phyloP scores from a whole-genome alignment of 1,140 invertebrate species.

The Diploscapter pachys region DNA sequence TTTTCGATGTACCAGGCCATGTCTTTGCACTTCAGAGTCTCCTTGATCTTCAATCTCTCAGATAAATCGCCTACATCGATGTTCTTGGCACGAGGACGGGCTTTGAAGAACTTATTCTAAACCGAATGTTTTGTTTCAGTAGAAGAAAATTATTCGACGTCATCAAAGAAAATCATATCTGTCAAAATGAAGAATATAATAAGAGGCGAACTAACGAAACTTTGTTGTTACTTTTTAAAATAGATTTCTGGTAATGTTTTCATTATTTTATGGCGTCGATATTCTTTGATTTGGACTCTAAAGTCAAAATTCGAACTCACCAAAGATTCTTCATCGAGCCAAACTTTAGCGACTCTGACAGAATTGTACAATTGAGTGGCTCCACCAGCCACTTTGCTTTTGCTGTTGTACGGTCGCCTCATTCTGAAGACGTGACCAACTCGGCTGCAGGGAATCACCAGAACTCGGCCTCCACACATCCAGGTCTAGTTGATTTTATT shows the following conservation, averaged over 20 bases:
- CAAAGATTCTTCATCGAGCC: constrained; percentile 64
- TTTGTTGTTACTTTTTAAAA: background rate
- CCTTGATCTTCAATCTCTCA: constrained; percentile 71
- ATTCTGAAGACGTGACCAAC: constrained; percentile 42
- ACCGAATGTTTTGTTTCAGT: background rate
- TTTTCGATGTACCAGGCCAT: constrained; percentile 80
- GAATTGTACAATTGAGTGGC: constrained; percentile 40
- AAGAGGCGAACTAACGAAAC: constrained; percentile 29
- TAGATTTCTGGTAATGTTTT: too few relatives aligned
- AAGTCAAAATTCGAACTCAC: constrained; percentile 8
- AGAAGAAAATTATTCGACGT: background rate
- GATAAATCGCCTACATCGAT: constrained; percentile 39
- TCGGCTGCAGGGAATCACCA: constrained; percentile 51
- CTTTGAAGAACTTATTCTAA: constrained; percentile 33
- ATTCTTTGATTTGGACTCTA: too few relatives aligned
- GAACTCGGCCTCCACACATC: constrained; percentile 57
- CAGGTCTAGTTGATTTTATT: constrained; percentile 39
- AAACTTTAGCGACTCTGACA: constrained; percentile 35
- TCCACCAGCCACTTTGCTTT: constrained; percentile 16
- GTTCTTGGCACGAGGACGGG: constrained; percentile 30
- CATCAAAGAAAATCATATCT: background rate
- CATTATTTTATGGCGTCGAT: too few relatives aligned
- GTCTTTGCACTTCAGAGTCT: constrained; percentile 80
- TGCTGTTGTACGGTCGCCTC: constrained; percentile 35
- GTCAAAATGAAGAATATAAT: too few relatives aligned